Evolutionary conservation across 2,888 invertebrate species (phyloP).

Genomic region (Nycteola revayana): DNA sequence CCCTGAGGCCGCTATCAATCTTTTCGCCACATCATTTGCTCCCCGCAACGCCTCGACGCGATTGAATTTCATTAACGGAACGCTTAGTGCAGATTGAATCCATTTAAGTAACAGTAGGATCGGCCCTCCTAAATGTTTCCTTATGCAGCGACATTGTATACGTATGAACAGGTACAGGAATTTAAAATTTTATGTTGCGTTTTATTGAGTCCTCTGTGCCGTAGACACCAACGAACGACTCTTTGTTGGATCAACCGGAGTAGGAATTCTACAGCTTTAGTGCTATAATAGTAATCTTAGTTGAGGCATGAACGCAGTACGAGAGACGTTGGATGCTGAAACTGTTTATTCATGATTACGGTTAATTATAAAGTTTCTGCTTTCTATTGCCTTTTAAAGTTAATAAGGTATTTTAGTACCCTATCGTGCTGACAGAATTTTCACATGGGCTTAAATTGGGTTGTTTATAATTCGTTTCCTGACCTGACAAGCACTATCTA

Average conservation of each 20-base stretch:
- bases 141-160: slow-evolving; percentile 44
- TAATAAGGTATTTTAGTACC: too few species aligned
- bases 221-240: slow-evolving; percentile 8
- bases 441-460: too few species aligned
- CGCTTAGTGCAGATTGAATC: slow-evolving; percentile 81
- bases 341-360: too few species aligned
- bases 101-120: slow-evolving; percentile 74
- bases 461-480: too few species aligned
- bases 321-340: too few species aligned
- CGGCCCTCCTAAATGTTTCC: slow-evolving; percentile 51
- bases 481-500: too few species aligned
- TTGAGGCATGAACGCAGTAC: too few species aligned
- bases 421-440: too few species aligned
- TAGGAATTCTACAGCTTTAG: slow-evolving; percentile 15
- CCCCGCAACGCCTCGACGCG: slow-evolving; percentile 64
- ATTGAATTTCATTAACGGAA: slow-evolving; percentile 81
- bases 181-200: slow-evolving; percentile 40
- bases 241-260: slow-evolving; percentile 15
- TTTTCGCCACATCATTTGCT: slow-evolving; percentile 81
- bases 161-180: slow-evolving; percentile 33
- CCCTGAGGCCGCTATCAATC: slow-evolving; percentile 67
- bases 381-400: too few species aligned
- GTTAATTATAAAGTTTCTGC: too few species aligned
- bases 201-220: slow-evolving; percentile 32
- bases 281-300: too few species aligned